Evolutionary conservation across 2,113 vertebrate species (phyloP).

Genomic region (Brachypodius melanocephalos): DNA sequence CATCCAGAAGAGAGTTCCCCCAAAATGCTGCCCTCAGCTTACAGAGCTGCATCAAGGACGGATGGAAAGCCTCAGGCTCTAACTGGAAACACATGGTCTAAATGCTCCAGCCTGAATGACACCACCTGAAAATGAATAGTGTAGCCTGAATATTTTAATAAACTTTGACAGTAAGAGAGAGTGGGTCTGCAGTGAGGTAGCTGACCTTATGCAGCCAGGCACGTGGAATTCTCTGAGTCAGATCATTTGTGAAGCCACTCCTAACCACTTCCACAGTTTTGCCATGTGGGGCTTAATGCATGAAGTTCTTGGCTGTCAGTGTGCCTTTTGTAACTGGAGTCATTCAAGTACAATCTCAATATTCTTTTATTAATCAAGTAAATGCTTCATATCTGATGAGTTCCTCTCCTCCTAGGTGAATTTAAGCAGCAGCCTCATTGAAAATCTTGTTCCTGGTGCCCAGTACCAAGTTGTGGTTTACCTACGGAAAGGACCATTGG

Average conservation of each 20-base stretch:
- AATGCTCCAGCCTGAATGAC: not conserved
- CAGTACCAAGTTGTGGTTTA: constrained; percentile 91
- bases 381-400: not conserved
- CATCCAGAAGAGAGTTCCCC: not conserved
- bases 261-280: not conserved
- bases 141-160: not conserved
- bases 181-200: not conserved
- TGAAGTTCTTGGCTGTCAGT: not conserved
- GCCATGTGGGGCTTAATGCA: not conserved
- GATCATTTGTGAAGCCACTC: not conserved
- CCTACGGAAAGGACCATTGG: constrained; percentile 85
- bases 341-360: not conserved
- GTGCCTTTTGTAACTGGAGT: not conserved
- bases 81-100: not conserved
- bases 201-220: not conserved
- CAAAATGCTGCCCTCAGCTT: not conserved
- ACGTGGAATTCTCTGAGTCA: not conserved
- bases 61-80: not conserved
- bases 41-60: not conserved
- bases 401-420: constrained; percentile 81
- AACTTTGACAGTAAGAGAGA: not conserved
- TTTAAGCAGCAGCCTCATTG: constrained; percentile 85
- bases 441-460: constrained; percentile 88
- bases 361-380: not conserved
- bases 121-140: not conserved